Conservation (phyloP, 2,888 invertebrate genomes). For the Nipponacmea schrenckii region DNA sequence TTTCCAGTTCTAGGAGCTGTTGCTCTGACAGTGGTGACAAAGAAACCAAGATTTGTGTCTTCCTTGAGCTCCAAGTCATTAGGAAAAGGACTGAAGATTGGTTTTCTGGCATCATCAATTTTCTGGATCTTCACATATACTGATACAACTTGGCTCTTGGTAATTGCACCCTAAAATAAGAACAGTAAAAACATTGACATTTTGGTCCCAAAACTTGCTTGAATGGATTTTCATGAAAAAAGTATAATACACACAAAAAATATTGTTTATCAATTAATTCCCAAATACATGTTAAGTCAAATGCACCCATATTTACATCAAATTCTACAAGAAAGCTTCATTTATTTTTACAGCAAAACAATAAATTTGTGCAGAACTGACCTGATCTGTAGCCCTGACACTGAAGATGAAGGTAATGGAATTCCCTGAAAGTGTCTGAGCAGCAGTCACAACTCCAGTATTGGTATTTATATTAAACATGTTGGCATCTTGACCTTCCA, state of each 20-base stretch:
- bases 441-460: constrained; percentile 88
- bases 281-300: background rate
- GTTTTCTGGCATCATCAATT: constrained; percentile 76
- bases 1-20: constrained; percentile 73
- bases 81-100: constrained; percentile 75
- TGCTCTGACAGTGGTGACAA: constrained; percentile 84
- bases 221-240: too few relatives aligned
- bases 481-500: constrained; percentile 81
- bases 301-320: background rate
- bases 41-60: constrained; percentile 45
- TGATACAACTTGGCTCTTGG: constrained; percentile 79
- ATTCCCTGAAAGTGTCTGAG: constrained; percentile 49
- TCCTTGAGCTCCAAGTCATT: constrained; percentile 73
- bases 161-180: constrained; percentile 72
- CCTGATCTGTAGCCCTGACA: constrained; percentile 80
- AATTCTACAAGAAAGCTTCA: background rate
- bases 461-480: constrained; percentile 82
- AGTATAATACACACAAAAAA: background rate
- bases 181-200: background rate
- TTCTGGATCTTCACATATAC: constrained; percentile 82
- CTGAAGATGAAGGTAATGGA: constrained; percentile 51
- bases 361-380: constrained; percentile 15
- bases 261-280: background rate
- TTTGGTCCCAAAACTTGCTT: too few relatives aligned
- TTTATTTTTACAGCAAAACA: too few relatives aligned